Conservation (phyloP, 2,113 vertebrate genomes). For the Semicossyphus pulcher region DNA sequence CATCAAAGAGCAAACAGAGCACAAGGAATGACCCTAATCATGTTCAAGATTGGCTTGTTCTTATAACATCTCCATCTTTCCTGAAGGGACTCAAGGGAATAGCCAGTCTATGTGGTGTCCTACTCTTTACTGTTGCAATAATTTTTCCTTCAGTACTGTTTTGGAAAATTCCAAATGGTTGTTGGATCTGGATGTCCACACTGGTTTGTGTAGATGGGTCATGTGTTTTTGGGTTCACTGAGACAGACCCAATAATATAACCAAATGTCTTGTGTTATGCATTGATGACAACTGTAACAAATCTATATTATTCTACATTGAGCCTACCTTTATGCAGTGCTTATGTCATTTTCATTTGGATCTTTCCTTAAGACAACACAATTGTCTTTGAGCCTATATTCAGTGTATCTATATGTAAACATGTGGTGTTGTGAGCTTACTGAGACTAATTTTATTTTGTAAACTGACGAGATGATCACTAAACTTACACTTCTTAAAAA, state of each 20-base stretch:
- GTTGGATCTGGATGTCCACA: conserved; percentile 37
- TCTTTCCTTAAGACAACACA: no score
- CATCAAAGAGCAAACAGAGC: conserved; percentile 60
- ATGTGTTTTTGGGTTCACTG: conserved; percentile 51
- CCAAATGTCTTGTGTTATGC: conserved; percentile 34
- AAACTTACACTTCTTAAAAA: no score
- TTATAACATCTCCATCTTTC: conserved; percentile 56
- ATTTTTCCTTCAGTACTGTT: conserved; percentile 19
- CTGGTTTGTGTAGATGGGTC: conserved; percentile 21
- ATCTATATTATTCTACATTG: conserved; percentile 44
- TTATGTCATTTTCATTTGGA: conserved; percentile 26
- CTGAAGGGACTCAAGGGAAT: conserved; percentile 32
- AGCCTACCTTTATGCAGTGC: conserved; percentile 16
- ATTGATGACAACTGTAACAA: conserved; percentile 40
- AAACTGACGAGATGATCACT: no score
- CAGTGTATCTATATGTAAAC: no score
- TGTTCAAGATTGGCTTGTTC: conserved; percentile 53
- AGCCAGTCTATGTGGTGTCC: conserved; percentile 12
- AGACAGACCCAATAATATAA: conserved; percentile 28
- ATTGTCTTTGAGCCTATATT: no score
- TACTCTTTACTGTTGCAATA: conserved; percentile 26
- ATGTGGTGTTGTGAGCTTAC: no score
- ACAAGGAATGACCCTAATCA: conserved; percentile 36
- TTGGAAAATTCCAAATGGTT: conserved; percentile 43
- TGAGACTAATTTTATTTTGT: no score